Evolutionary conservation across 2,113 vertebrate species (phyloP), one percentile per base, ranked within the genome.

Genomic region (Puma concolor): DNA sequence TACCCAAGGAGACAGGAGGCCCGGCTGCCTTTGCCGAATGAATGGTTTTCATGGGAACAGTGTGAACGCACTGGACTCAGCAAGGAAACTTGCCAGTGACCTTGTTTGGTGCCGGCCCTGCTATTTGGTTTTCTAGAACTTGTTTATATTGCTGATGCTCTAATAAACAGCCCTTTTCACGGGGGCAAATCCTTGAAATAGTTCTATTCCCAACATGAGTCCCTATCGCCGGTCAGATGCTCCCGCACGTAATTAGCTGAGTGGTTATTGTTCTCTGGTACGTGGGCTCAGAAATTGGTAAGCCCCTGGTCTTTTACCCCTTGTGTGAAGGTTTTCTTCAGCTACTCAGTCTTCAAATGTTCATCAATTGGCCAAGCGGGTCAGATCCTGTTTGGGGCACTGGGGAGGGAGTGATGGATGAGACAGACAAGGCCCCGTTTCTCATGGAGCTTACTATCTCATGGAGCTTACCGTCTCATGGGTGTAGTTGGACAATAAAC

Each of bases 1-100:
- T 96, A 63, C 36, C 29, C 36, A 96, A 71, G 97, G 95, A 98
- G 74, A 67, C 90, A 82, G 89, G 66, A 95, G 52, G 19, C 82
- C 84, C 21, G 80, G 5, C 64, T 95, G 54, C 60, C 91, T 91
- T 91, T 3, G 27, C 50, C 95, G 88, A 93, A 93, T 94, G 95
- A 92, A 88, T 71, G 92, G 74, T 98, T 97, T 98, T 97, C 38
- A 19, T 93, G 94, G 88, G 82, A 97, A 98, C 91, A 77, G 82
- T 0, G 10, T 52, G 71, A 84, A 80, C 80, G 57, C 76, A 14
- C 13, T 16, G 41, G 7, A 8, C 64, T 76, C 74, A 63, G 41
- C 7, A 21, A 63, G 92, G 88, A 94, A 92, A n/a, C n/a, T 76
- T 94, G 94, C 97, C 97, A 96, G 77, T 4, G 48, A 71, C 64